Evolutionary conservation across 2,113 vertebrate genomes (phyloP), one percentile per base, ranked within the genome.

Genomic region (Sceloporus tristichus): DNA sequence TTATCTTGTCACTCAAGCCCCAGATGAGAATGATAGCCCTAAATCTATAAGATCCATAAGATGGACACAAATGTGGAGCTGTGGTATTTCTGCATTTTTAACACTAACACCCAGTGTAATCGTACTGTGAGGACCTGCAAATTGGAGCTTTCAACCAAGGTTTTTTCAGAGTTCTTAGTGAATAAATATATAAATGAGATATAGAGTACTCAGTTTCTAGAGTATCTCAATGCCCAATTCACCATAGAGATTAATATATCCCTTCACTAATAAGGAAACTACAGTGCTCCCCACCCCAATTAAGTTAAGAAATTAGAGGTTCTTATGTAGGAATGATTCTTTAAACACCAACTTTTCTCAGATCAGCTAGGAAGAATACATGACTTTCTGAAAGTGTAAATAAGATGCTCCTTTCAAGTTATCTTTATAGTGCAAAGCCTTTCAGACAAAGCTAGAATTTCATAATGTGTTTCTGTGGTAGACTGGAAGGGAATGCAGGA

Each of bases 401-500:
- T n/a, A 5, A 14, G 9, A 65, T 21, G 29, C n/a, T 75, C 34
- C 2, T 16, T 79, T 62, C 23, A 25, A 56, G 27, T 82, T 10
- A 25, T 14, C 68, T 54, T 86, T 48, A 68, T 70, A 68, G 2
- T 79, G n/a, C 62, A 27, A 85, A 8, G 1, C 71, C n/a, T 75
- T 76, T 85, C 25, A 48, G 59, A 66, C 40, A 65, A 77, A 48
- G 40, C 62, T 86, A 79, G 88, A 74, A 59, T 34, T 83, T 79
- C 65, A 88, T 9, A 14, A 87, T 90, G 40, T 80, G 27, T 83
- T 91, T 90, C n/a, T 88, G 25, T 91, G 91, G 76, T 78, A 84
- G 89, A 79, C 56, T 38, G 87, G 27, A 93, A 91, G n/a, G 0
- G 79, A 91, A 90, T 19, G 18, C 38, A 90, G 59, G 56, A 92